These are phyloP conservation scores for Bothrops jararaca DNA, from an alignment of 2,113 vertebrate species.

Conservation along the genomic window DNA sequence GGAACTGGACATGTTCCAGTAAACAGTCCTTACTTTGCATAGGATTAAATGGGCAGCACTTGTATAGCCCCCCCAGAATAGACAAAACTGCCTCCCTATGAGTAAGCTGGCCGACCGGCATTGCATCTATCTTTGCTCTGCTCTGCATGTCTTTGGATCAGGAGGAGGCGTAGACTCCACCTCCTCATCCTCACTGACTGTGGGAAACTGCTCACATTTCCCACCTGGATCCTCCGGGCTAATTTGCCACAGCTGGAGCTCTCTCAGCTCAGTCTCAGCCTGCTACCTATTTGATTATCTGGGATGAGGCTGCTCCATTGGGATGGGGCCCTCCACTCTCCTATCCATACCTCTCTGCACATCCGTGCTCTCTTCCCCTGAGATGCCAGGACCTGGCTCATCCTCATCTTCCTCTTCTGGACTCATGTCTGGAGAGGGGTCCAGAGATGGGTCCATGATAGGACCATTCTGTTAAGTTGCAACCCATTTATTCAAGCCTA, in stretches of 20 bases:
- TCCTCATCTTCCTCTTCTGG: neutral
- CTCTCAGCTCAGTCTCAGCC: neutral
- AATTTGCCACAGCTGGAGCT: too few species aligned
- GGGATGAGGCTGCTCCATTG: neutral
- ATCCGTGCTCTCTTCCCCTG: neutral
- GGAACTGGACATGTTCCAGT: neutral
- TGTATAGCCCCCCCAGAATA: too few species aligned
- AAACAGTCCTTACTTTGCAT: too few species aligned
- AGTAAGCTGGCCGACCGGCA: too few species aligned
- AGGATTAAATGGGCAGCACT: too few species aligned
- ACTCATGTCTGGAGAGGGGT: neutral
- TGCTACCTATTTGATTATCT: neutral
- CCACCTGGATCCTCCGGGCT: neutral
- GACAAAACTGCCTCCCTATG: too few species aligned
- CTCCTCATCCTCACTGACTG: neutral
- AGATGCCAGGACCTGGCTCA: neutral
- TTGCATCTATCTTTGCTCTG: neutral
- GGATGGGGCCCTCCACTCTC: neutral
- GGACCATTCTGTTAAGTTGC: neutral
- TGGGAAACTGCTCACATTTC: neutral
- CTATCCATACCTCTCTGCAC: neutral
- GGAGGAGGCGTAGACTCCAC: neutral
- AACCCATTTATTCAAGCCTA: neutral
- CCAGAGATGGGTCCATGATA: neutral
- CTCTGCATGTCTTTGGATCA: neutral